Conservation (phyloP, 2,113 vertebrate species). For the Pogonocichla stellata region DNA sequence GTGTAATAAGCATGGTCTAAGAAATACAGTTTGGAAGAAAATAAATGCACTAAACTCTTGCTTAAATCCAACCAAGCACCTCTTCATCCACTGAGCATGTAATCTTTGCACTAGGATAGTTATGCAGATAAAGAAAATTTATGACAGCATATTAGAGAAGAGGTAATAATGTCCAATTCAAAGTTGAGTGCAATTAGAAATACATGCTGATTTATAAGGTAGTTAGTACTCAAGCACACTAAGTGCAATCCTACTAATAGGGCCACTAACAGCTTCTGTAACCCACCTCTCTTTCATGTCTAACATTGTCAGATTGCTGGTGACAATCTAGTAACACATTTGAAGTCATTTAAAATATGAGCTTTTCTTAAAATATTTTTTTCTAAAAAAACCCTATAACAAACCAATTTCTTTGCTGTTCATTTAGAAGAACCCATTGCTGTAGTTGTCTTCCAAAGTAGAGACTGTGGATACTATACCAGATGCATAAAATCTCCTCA, state of each 20-base stretch:
- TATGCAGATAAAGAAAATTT: background rate
- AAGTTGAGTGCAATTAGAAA: background rate
- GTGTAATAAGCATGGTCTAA: background rate
- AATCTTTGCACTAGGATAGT: background rate
- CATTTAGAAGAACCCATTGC: background rate
- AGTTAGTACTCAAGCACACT: background rate
- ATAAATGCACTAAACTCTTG: background rate
- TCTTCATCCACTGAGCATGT: background rate
- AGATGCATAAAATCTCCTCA: background rate
- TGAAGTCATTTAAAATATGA: background rate
- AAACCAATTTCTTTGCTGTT: background rate
- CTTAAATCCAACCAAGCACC: background rate
- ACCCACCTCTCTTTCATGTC: background rate
- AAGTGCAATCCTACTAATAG: background rate
- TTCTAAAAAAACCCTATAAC: background rate
- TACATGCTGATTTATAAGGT: background rate
- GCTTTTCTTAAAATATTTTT: background rate
- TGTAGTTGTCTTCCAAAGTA: background rate
- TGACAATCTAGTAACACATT: background rate
- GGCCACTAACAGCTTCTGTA: background rate
- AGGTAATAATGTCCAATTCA: background rate
- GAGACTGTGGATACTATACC: background rate
- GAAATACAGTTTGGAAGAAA: background rate
- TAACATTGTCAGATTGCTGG: background rate
- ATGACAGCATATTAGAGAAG: background rate